These are phyloP conservation scores for Pristionchus japonicus DNA, from an alignment of 2,888 invertebrate genomes.

Conservation along the genomic window DNA sequence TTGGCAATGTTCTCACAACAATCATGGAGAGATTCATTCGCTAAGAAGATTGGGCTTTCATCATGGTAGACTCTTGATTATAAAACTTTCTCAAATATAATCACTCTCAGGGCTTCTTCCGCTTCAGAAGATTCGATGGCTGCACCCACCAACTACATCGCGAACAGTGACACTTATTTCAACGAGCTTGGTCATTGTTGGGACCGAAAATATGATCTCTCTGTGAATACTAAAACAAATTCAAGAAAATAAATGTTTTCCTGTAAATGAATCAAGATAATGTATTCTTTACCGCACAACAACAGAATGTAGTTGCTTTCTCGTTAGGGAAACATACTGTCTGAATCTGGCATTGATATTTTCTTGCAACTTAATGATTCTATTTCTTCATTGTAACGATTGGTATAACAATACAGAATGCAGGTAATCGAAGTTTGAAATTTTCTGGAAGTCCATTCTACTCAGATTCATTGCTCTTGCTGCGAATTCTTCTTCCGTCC, in stretches of 20 bases:
- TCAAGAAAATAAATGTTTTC: not conserved
- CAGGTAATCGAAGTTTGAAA: not conserved
- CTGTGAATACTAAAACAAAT: not conserved
- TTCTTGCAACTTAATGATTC: not conserved
- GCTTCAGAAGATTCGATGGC: not conserved
- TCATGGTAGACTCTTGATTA: not conserved
- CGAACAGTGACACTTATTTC: not conserved
- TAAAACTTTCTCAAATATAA: not conserved
- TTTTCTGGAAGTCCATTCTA: not conserved
- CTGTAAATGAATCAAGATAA: not conserved
- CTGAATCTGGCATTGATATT: not conserved
- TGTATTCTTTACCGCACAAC: not conserved
- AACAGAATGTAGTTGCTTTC: too few species aligned
- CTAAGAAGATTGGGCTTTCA: not conserved
- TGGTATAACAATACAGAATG: not conserved
- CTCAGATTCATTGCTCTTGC: not conserved
- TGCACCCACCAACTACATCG: not conserved
- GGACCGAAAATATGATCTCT: not conserved
- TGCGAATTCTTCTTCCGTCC: not conserved
- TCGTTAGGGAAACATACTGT: too few species aligned
- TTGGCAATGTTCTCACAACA: not conserved
- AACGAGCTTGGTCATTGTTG: not conserved
- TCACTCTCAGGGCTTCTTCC: not conserved
- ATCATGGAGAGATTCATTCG: not conserved
- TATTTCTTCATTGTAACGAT: not conserved